These are phyloP conservation scores for Meteorus colon DNA, from an alignment of 2,888 invertebrate species.

Conservation along the genomic window DNA sequence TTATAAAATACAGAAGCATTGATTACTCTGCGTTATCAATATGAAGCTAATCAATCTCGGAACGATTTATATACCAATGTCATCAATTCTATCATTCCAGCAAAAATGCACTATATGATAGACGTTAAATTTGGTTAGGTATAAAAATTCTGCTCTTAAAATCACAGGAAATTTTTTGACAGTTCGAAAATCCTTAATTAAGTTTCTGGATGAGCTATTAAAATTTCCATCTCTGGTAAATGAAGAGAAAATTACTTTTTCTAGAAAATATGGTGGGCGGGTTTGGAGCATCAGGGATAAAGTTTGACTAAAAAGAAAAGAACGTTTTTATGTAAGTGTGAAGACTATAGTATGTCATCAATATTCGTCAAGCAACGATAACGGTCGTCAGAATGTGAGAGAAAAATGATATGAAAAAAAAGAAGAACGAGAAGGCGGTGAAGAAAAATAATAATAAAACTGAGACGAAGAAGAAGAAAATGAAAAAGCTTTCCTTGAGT, in stretches of 20 bases:
- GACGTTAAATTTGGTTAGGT: too few relatives aligned
- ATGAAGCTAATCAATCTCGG: too few relatives aligned
- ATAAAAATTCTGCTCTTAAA: too few relatives aligned
- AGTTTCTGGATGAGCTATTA: too few relatives aligned
- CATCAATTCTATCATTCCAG: too few relatives aligned
- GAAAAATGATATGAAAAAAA: constrained; percentile 2
- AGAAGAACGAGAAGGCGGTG: background rate
- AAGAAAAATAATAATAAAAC: background rate
- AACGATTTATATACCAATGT: too few relatives aligned
- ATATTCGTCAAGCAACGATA: constrained; percentile 58
- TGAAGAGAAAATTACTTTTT: constrained; percentile 18
- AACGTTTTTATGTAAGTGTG: constrained; percentile 21
- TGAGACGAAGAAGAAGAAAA: constrained; percentile 22
- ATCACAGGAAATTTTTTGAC: too few relatives aligned
- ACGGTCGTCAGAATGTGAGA: constrained; percentile 45
- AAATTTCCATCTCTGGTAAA: background rate
- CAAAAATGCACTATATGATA: too few relatives aligned
- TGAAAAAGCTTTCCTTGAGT: constrained; percentile 6
- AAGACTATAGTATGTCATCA: constrained; percentile 52
- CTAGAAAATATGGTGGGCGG: constrained; percentile 28
- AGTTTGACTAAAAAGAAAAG: background rate
- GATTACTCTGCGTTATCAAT: too few relatives aligned
- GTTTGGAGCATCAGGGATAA: constrained; percentile 8
- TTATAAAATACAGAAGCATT: too few relatives aligned
- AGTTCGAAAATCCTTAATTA: too few relatives aligned